Evolutionary conservation across 1,140 invertebrate species (phyloP).

Genomic region (Kradibia gibbosae): DNA sequence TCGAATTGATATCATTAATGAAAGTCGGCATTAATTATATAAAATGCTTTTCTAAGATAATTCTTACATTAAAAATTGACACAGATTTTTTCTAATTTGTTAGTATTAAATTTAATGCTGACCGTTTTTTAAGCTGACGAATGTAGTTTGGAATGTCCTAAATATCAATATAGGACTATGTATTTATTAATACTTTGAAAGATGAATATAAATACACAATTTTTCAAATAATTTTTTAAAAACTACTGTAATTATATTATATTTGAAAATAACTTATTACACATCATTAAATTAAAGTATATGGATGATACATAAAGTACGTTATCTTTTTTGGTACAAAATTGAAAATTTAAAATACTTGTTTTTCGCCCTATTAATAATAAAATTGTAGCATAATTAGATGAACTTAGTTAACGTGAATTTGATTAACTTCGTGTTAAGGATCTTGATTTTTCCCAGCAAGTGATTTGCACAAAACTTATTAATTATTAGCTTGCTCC

Average conservation of each 20-base stretch:
- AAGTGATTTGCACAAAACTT: background rate
- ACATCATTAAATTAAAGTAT: background rate
- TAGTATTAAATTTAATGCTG: background rate
- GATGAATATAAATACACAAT: background rate
- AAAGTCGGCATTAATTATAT: background rate
- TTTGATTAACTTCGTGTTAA: background rate
- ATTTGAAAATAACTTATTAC: background rate
- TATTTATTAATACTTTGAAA: background rate
- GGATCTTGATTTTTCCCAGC: background rate
- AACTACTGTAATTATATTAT: constrained; percentile 1
- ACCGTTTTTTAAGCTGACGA: background rate
- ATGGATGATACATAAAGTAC: background rate
- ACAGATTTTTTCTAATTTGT: background rate
- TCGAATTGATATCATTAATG: background rate
- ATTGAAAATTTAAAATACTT: background rate
- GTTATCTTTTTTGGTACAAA: background rate
- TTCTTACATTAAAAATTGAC: too few species aligned
- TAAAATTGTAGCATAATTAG: background rate
- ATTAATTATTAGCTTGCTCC: background rate
- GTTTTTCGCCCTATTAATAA: background rate
- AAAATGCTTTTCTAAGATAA: background rate
- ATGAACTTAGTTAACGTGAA: background rate
- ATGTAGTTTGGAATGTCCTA: background rate
- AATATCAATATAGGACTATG: background rate
- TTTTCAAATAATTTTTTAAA: background rate